Conservation (phyloP, 2,113 vertebrate species). For the Dicaeum eximium region DNA sequence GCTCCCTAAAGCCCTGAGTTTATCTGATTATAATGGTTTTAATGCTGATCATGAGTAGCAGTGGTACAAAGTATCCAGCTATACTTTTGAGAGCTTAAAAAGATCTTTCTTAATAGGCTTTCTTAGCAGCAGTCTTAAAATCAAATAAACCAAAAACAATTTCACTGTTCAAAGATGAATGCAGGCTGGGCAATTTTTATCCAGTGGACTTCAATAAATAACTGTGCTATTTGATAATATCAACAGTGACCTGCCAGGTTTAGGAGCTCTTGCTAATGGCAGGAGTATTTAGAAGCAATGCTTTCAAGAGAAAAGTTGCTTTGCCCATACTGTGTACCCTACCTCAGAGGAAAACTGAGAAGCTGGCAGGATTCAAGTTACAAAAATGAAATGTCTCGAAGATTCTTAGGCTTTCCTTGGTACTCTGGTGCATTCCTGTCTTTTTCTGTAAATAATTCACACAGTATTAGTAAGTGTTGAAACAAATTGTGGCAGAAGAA, state of each 20-base stretch:
- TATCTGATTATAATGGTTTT: conserved; percentile 20
- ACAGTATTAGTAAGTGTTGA: not conserved
- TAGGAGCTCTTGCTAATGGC: not conserved
- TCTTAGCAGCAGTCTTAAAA: not conserved
- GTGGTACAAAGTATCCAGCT: conserved; percentile 27
- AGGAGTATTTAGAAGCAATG: not conserved
- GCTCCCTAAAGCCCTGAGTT: conserved; percentile 22
- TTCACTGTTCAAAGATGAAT: not conserved
- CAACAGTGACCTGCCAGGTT: not conserved
- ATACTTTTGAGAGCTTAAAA: conserved; percentile 14
- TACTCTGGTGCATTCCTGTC: not conserved
- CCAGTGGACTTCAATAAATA: not conserved
- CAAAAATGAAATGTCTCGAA: not conserved
- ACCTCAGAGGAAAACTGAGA: not conserved
- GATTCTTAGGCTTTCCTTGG: not conserved
- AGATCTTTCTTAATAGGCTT: conserved; percentile 38
- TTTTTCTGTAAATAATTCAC: not conserved
- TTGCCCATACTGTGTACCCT: not conserved
- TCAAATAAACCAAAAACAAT: not conserved
- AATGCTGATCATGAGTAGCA: conserved; percentile 48
- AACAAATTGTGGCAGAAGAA: not conserved
- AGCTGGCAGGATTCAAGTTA: not conserved
- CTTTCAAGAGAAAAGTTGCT: not conserved
- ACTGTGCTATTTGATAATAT: not conserved
- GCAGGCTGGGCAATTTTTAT: not conserved